These are phyloP conservation scores for Pelagia noctiluca DNA, from an alignment of 30 jellyfish, hydroid and myxozoan genomes.

Conservation along the genomic window DNA sequence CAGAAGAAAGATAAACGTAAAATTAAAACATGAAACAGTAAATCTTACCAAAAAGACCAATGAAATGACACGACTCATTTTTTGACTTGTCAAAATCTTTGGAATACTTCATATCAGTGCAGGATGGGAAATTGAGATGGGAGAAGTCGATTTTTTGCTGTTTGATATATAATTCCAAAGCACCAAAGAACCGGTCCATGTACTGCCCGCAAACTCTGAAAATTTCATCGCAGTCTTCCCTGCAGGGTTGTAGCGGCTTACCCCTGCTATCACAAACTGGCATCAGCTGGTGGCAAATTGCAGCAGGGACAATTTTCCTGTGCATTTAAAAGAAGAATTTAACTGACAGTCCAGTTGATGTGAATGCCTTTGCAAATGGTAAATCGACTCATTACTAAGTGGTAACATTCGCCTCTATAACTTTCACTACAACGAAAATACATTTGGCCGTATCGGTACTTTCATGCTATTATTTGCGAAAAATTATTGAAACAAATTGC, in stretches of 20 bases:
- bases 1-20: not conserved
- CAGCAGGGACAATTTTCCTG: conserved; percentile 62
- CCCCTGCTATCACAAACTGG: conserved; percentile 50
- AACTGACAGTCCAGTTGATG: not conserved
- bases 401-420: too few relatives aligned
- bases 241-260: conserved; percentile 50
- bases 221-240: conserved; percentile 71
- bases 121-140: conserved; percentile 64
- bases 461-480: too few relatives aligned
- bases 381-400: too few relatives aligned
- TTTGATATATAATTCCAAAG: conserved; percentile 53
- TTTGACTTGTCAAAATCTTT: conserved; percentile 22
- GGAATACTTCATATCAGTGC: conserved; percentile 63
- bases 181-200: conserved; percentile 63
- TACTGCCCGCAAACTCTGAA: conserved; percentile 43
- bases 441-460: too few relatives aligned
- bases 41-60: conserved; percentile 74
- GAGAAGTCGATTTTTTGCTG: conserved; percentile 47
- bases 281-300: conserved; percentile 54
- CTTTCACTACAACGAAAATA: too few relatives aligned
- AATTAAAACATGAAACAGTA: too few relatives aligned
- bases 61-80: conserved; percentile 46
- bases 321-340: not conserved
- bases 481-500: too few relatives aligned
- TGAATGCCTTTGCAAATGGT: too few relatives aligned